Evolutionary conservation across 2,113 vertebrate species (phyloP).

Genomic region (Todiramphus chloris): DNA sequence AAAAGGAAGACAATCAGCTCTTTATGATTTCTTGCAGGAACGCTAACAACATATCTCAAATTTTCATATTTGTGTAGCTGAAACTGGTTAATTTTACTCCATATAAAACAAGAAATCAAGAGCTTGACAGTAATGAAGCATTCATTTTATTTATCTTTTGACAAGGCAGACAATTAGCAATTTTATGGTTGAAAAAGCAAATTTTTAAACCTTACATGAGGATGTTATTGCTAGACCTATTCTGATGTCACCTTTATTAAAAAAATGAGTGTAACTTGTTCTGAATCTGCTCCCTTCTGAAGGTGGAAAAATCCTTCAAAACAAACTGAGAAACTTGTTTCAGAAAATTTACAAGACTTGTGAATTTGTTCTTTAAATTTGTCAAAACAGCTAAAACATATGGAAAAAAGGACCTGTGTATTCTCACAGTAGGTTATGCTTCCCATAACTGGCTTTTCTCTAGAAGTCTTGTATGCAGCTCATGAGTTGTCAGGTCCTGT

Average conservation of each 20-base stretch:
- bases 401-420: not conserved
- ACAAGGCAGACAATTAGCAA: conserved; percentile 79
- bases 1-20: conserved; percentile 59
- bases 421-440: not conserved
- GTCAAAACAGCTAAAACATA: not conserved
- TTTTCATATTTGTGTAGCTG: conserved; percentile 67
- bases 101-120: conserved; percentile 72
- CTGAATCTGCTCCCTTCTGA: conserved; percentile 30
- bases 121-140: conserved; percentile 74
- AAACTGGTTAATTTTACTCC: conserved; percentile 70
- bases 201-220: conserved; percentile 69
- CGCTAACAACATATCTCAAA: conserved; percentile 69
- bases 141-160: conserved; percentile 78
- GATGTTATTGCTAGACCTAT: conserved; percentile 64
- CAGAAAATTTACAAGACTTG: not conserved
- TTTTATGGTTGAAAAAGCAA: conserved; percentile 77
- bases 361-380: not conserved
- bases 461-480: not conserved
- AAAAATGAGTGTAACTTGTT: conserved; percentile 43
- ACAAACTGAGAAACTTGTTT: not conserved
- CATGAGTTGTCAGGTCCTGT: not conserved
- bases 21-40: conserved; percentile 59
- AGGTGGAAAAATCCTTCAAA: not conserved
- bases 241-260: conserved; percentile 70
- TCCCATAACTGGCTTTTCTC: not conserved